phyloP scores from a whole-genome alignment of 2,797 vertebrate species.

The Catamblyrhynchus diadema region DNA sequence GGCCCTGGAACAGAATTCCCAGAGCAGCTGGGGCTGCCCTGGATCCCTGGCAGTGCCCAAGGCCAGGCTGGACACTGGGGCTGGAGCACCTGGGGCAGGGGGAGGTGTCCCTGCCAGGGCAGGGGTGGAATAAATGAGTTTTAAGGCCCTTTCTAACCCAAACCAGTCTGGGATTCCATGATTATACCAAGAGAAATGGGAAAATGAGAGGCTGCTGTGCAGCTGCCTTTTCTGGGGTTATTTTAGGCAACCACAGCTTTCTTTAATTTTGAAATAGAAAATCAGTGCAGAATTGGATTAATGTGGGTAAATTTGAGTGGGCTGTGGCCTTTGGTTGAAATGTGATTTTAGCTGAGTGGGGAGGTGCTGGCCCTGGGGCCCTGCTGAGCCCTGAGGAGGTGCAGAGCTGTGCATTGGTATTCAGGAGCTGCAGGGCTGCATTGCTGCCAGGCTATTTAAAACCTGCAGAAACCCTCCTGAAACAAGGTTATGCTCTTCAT shows the following conservation, averaged over 20 bases:
- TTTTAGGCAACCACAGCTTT: not conserved
- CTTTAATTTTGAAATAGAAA: not conserved
- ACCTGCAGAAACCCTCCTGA: slow-evolving; percentile 16
- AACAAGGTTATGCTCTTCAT: slow-evolving; percentile 57
- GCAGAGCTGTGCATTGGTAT: not conserved
- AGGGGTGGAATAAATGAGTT: not conserved
- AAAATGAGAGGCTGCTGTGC: not conserved
- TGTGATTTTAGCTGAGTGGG: not conserved
- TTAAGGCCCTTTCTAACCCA: not conserved
- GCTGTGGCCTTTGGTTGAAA: not conserved
- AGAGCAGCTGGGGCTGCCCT: not conserved
- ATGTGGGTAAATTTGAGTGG: not conserved
- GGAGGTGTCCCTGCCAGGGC: not conserved
- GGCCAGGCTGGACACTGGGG: not conserved
- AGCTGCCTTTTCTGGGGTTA: not conserved
- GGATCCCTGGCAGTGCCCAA: not conserved
- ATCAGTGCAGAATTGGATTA: not conserved
- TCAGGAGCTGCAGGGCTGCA: slow-evolving; percentile 5
- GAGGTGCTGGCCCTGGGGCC: not conserved
- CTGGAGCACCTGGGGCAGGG: not conserved
- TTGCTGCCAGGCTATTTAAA: slow-evolving; percentile 49
- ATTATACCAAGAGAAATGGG: not conserved
- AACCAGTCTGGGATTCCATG: not conserved
- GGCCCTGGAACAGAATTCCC: too few relatives aligned
- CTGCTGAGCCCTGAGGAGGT: not conserved